phyloP scores from a whole-genome alignment of 1,140 invertebrate species.

The Heliothis virescens region DNA sequence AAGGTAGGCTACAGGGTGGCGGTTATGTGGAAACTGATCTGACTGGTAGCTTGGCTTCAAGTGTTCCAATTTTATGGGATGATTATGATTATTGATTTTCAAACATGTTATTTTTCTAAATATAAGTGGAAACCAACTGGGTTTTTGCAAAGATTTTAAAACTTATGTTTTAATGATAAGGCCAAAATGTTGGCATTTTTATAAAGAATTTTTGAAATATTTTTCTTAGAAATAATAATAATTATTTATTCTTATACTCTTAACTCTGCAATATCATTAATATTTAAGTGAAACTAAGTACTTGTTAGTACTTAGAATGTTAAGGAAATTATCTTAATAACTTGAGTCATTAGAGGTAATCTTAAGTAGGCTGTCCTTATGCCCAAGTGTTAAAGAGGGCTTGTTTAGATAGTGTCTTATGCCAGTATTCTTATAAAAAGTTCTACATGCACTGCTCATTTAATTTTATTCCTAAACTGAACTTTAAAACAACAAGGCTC shows the following conservation, averaged over 20 bases:
- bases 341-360: slow-evolving; percentile 18
- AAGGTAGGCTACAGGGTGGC: background rate
- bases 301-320: background rate
- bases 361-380: background rate
- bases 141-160: background rate
- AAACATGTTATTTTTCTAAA: background rate
- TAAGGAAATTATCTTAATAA: background rate
- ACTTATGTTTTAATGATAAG: slow-evolving; percentile 5
- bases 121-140: background rate
- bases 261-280: slow-evolving; percentile 32
- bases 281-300: background rate
- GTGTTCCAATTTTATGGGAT: slow-evolving; percentile 20
- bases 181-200: slow-evolving; percentile 10
- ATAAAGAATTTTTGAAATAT: slow-evolving; percentile 23
- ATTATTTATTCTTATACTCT: slow-evolving; percentile 41
- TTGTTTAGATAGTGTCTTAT: background rate
- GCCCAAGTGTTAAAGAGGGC: background rate
- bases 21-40: slow-evolving; percentile 3
- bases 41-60: background rate
- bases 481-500: background rate
- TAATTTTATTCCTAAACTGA: background rate
- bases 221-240: slow-evolving; percentile 27
- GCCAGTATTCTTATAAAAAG: too few relatives aligned
- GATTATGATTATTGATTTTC: background rate
- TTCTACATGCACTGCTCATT: background rate